Conservation (phyloP, 2,797 vertebrate species). For the Falco naumanni region DNA sequence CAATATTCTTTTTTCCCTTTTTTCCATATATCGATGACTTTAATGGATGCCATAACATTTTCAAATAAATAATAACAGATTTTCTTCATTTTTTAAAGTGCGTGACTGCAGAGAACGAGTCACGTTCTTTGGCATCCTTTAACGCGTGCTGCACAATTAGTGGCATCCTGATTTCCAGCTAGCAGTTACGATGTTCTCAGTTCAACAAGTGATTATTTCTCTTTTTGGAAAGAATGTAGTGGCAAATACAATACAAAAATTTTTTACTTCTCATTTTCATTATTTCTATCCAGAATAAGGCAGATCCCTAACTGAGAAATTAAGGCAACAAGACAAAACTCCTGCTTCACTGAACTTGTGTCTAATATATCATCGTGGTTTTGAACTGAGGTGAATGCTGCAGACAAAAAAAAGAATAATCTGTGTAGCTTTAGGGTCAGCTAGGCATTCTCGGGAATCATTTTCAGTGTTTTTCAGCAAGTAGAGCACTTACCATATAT, state of each 20-base stretch:
- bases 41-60: background rate
- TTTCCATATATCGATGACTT: background rate
- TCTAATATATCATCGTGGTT: background rate
- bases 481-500: constrained; percentile 66
- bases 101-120: background rate
- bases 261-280: background rate
- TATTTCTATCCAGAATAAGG: constrained; percentile 19
- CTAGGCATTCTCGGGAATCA: background rate
- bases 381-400: constrained; percentile 26
- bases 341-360: background rate
- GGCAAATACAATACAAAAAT: background rate
- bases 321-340: background rate
- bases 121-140: background rate
- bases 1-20: background rate
- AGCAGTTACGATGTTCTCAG: constrained; percentile 13
- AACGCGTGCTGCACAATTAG: background rate
- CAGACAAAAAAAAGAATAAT: background rate
- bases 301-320: constrained; percentile 29
- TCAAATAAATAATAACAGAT: background rate
- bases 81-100: background rate
- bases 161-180: constrained; percentile 15
- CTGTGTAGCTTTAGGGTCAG: constrained; percentile 26
- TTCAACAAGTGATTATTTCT: constrained; percentile 9
- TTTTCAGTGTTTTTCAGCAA: constrained; percentile 58
- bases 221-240: constrained; percentile 18